These are phyloP conservation scores for Aurelia coerulea DNA, from an alignment of 30 jellyfish, hydroid and myxozoan genomes.

Conservation along the genomic window DNA sequence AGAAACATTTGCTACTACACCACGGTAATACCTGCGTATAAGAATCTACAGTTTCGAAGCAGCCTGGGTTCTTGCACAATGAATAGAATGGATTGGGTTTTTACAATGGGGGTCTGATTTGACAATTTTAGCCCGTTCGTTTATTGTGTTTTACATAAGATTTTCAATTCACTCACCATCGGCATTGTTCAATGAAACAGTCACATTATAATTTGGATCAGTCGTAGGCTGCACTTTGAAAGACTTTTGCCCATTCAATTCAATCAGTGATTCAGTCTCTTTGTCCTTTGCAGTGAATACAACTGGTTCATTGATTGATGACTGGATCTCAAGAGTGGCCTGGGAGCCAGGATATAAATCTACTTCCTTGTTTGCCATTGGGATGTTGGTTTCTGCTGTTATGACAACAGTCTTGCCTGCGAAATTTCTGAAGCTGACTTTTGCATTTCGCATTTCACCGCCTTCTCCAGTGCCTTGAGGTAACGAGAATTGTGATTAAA, in stretches of 20 bases:
- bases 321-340: constrained; percentile 90
- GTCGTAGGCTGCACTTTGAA: constrained; percentile 78
- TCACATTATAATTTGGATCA: constrained; percentile 74
- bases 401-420: constrained; percentile 85
- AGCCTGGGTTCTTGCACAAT: too few relatives aligned
- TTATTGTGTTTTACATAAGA: too few relatives aligned
- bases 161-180: constrained; percentile 21
- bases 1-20: too few relatives aligned
- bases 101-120: too few relatives aligned
- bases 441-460: constrained; percentile 71
- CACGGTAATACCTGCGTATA: too few relatives aligned
- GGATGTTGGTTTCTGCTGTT: constrained; percentile 91
- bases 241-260: constrained; percentile 69
- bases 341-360: constrained; percentile 92
- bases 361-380: constrained; percentile 89
- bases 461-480: constrained; percentile 13
- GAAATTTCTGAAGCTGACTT: constrained; percentile 86
- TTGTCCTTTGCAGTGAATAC: constrained; percentile 87
- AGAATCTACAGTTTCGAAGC: too few relatives aligned
- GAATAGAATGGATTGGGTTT: too few relatives aligned
- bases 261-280: constrained; percentile 46
- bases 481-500: not conserved
- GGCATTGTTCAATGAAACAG: constrained; percentile 66
- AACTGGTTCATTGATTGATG: constrained; percentile 93
- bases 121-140: too few relatives aligned